phyloP scores from a whole-genome alignment of 92 coral and sea anemone genomes.

The Zoanthus sansibaricus region DNA sequence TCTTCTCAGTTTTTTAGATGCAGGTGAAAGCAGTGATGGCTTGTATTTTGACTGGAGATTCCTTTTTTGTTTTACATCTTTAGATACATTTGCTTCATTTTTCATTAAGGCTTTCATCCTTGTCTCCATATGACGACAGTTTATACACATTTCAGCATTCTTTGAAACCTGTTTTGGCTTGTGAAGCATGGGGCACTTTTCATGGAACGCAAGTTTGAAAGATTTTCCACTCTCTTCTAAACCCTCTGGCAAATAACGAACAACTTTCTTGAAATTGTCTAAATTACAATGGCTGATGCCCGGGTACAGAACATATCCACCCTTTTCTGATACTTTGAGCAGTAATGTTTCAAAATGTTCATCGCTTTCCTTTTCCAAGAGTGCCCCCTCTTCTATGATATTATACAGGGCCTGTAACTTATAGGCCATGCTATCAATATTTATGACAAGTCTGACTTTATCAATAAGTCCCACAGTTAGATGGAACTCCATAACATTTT shows the following conservation, averaged over 20 bases:
- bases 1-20: constrained; percentile 23
- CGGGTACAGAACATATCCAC: constrained; percentile 34
- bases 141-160: constrained; percentile 8
- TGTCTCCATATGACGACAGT: constrained; percentile 5
- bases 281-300: constrained; percentile 19
- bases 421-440: neutral
- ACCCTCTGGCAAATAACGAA: constrained; percentile 18
- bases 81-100: neutral
- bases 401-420: constrained; percentile 33
- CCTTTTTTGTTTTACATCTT: constrained; percentile 20
- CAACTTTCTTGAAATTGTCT: constrained; percentile 30
- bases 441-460: constrained; percentile 11
- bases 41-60: constrained; percentile 17
- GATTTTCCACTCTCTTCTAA: constrained; percentile 26
- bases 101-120: constrained; percentile 16
- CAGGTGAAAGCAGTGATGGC: constrained; percentile 24
- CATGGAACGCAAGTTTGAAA: constrained; percentile 22
- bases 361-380: constrained; percentile 30
- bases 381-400: constrained; percentile 33
- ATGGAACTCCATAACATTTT: constrained; percentile 25
- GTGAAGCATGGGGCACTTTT: constrained; percentile 26
- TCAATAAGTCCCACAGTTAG: constrained; percentile 18
- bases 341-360: constrained; percentile 18
- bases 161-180: neutral
- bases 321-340: constrained; percentile 31